Conservation (phyloP, 2,888 invertebrate genomes). For the Xestobium rufovillosum region DNA sequence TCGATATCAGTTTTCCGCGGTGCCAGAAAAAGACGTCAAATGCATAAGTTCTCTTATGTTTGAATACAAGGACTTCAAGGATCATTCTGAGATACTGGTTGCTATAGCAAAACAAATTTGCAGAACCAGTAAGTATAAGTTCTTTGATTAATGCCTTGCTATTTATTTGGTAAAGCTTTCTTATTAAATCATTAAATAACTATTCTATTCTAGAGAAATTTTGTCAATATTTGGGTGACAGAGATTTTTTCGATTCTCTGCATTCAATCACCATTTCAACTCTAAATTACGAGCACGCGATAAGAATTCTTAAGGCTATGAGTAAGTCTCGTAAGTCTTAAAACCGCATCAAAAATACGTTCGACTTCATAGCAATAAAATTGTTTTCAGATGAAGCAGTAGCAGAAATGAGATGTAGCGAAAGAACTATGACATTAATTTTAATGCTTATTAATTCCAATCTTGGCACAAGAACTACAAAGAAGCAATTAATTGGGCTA, state of each 20-base stretch:
- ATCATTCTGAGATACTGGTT: background rate
- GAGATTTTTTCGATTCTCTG: background rate
- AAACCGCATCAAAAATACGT: background rate
- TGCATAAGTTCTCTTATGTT: background rate
- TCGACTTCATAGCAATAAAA: too few relatives aligned
- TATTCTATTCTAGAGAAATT: background rate
- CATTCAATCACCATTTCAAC: background rate
- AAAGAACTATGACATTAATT: background rate
- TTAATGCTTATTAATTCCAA: background rate
- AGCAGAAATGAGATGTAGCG: conserved; percentile 1
- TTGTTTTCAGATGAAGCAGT: conserved; percentile 1
- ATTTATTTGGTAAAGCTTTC: too few relatives aligned
- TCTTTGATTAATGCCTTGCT: too few relatives aligned
- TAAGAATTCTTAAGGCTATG: background rate
- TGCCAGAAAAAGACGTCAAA: background rate
- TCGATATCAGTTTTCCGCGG: background rate
- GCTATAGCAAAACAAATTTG: background rate
- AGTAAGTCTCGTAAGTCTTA: conserved; percentile 1
- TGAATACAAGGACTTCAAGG: background rate
- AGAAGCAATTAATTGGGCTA: background rate
- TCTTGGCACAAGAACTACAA: background rate
- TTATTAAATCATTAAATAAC: too few relatives aligned
- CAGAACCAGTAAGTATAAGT: background rate
- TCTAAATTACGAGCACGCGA: background rate
- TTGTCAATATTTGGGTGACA: background rate